Conservation (phyloP, 2,888 invertebrate genomes). For the Euspilapteryx auroguttella region DNA sequence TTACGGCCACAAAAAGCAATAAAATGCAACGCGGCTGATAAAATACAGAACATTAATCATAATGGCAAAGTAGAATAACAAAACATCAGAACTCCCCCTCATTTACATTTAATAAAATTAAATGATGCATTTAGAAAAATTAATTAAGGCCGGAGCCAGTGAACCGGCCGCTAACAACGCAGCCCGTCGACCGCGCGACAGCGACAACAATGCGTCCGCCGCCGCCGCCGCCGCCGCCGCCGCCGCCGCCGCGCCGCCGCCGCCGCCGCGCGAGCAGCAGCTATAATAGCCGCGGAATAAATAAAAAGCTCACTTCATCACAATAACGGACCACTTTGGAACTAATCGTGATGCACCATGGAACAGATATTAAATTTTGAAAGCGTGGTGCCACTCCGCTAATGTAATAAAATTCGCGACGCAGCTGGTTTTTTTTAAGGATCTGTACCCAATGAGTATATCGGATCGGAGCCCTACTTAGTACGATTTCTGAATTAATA, state of each 20-base stretch:
- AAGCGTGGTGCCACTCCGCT: no score
- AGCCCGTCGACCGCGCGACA: slow-evolving; percentile 13
- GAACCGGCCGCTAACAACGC: slow-evolving; percentile 41
- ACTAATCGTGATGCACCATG: slow-evolving; percentile 35
- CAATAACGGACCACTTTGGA: slow-evolving; percentile 47
- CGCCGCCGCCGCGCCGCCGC: slow-evolving; percentile 22
- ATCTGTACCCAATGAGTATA: no score
- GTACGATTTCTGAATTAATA: no score
- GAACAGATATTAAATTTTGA: no score
- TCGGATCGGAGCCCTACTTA: no score
- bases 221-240: slow-evolving; percentile 38
- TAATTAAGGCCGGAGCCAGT: slow-evolving; percentile 55
- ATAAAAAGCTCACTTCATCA: slow-evolving; percentile 53
- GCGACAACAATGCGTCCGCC: slow-evolving; percentile 22
- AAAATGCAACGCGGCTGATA: slow-evolving; percentile 2
- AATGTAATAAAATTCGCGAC: no score
- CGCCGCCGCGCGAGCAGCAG: slow-evolving; percentile 33
- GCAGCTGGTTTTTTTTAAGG: no score
- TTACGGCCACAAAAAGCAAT: slow-evolving; percentile 1
- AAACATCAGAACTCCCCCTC: slow-evolving; percentile 37
- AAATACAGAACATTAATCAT: slow-evolving; percentile 18
- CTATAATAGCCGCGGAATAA: slow-evolving; percentile 42
- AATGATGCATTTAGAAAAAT: slow-evolving; percentile 59
- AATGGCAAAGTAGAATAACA: slow-evolving; percentile 19
- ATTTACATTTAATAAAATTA: slow-evolving; percentile 61